Conservation (phyloP, 2,113 vertebrate genomes). For the Tympanuchus pallidicinctus region DNA sequence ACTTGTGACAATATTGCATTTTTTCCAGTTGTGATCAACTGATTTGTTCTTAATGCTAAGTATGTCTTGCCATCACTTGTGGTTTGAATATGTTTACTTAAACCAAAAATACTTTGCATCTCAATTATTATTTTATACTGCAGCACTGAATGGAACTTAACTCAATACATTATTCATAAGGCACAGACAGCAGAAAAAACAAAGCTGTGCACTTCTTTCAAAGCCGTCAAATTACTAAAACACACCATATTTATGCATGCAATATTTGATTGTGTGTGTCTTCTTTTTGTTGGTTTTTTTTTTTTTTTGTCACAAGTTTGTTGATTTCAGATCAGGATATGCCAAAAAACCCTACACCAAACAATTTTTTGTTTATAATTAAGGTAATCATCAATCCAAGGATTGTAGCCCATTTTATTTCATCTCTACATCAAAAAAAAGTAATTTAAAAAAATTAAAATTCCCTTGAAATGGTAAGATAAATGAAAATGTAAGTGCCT, state of each 20-base stretch:
- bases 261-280: constrained; percentile 72
- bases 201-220: constrained; percentile 77
- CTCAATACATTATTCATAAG: constrained; percentile 79
- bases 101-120: constrained; percentile 69
- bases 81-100: constrained; percentile 74
- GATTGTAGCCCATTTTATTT: constrained; percentile 80
- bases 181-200: constrained; percentile 75
- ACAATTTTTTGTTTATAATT: constrained; percentile 84
- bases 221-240: constrained; percentile 76
- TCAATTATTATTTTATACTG: constrained; percentile 72
- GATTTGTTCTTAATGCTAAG: constrained; percentile 58
- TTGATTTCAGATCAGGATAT: constrained; percentile 78
- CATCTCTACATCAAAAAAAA: constrained; percentile 87
- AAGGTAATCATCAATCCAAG: constrained; percentile 84
- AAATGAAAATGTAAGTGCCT: constrained; percentile 88
- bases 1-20: constrained; percentile 36
- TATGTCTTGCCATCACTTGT: constrained; percentile 42
- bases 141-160: constrained; percentile 72
- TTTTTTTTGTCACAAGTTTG: constrained; percentile 77
- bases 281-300: neutral
- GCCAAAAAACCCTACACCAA: constrained; percentile 82
- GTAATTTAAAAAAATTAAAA: constrained; percentile 85
- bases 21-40: constrained; percentile 59
- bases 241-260: constrained; percentile 79
- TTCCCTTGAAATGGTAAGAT: constrained; percentile 83